Evolutionary conservation across 2,888 invertebrate genomes (phyloP), one percentile per base, ranked within the genome.

Genomic region (Tenthredo livida): DNA sequence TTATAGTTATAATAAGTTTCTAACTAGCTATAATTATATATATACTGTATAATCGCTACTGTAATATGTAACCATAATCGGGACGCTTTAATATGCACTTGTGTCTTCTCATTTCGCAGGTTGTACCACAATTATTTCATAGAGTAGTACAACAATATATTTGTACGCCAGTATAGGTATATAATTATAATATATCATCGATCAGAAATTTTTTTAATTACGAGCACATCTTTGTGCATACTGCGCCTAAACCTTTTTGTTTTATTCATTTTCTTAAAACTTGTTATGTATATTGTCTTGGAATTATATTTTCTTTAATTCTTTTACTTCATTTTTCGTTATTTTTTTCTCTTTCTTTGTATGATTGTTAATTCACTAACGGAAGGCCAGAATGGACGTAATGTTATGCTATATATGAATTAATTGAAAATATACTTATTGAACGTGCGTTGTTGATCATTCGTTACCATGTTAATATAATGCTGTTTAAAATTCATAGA

Each of bases 281-380:
- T 43, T 43, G 21, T 37, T 43, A 40, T 37, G 5, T 73, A 12
- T 67, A 84, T 84, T 84, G n/a, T 67, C 72, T 84, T 77, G n/a
- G 43, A 67, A 84, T 58, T 72, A 47, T 40, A 40, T 29, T n/a
- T 37, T 37, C 10, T n/a, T 2, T 37, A n/a, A 5, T 33, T n/a
- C 29, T 15, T 10, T 33, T 50, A 47, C 54, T 72, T 10, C 29
- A 25, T 37, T 73, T 58, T 58, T 21, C 54, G 37, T 84, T 77
- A 86, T 87, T 85, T 82, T 61, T 54, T 29, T 29, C 29, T 61
- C 85, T 89, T 88, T 89, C 85, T 86, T 86, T 89, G 90, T 90
- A 90, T 90, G 90, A 90, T 89, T 87, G 67, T 86, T 86, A 80
- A 61, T 80, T 80, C 80, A 58, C 80, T 80, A 80, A 58, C 37